These are phyloP conservation scores for Clarias platycephalus DNA, from an alignment of 2,797 vertebrate genomes.

Conservation along the genomic window DNA sequence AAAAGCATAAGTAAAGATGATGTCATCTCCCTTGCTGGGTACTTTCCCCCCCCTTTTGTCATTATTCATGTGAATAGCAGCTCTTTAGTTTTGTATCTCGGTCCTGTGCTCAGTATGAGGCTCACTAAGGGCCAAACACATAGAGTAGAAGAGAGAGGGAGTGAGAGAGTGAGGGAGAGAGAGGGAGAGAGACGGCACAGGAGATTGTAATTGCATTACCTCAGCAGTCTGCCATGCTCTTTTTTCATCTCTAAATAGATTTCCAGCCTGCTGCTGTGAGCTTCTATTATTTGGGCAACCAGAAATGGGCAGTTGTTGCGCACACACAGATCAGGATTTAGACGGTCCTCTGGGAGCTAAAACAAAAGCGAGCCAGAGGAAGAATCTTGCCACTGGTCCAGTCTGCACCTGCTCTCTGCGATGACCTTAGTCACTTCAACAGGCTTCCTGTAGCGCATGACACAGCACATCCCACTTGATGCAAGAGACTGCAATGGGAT, in stretches of 20 bases:
- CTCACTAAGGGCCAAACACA: background rate
- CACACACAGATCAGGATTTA: conserved; percentile 42
- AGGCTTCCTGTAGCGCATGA: conserved; percentile 50
- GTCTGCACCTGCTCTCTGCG: conserved; percentile 49
- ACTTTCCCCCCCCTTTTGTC: conserved; percentile 33
- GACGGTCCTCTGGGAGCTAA: conserved; percentile 39
- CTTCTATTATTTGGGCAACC: conserved; percentile 19
- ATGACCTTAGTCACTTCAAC: conserved; percentile 48
- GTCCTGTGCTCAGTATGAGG: background rate
- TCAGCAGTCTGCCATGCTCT: conserved; percentile 59
- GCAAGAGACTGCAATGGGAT: conserved; percentile 58
- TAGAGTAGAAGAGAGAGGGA: background rate
- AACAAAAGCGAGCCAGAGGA: conserved; percentile 45
- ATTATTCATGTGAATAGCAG: conserved; percentile 68
- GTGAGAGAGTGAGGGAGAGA: background rate
- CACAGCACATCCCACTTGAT: conserved; percentile 54
- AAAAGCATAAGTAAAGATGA: conserved; percentile 62
- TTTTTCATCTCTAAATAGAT: conserved; percentile 49
- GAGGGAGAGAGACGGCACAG: background rate
- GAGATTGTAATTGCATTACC: conserved; percentile 55
- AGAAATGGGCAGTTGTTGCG: conserved; percentile 41
- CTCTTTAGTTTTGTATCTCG: conserved; percentile 50
- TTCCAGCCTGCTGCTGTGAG: conserved; percentile 35
- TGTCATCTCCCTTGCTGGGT: conserved; percentile 52
- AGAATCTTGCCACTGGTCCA: background rate